These are phyloP conservation scores for Xylota segnis DNA, from an alignment of 2,888 invertebrate species.

Conservation along the genomic window DNA sequence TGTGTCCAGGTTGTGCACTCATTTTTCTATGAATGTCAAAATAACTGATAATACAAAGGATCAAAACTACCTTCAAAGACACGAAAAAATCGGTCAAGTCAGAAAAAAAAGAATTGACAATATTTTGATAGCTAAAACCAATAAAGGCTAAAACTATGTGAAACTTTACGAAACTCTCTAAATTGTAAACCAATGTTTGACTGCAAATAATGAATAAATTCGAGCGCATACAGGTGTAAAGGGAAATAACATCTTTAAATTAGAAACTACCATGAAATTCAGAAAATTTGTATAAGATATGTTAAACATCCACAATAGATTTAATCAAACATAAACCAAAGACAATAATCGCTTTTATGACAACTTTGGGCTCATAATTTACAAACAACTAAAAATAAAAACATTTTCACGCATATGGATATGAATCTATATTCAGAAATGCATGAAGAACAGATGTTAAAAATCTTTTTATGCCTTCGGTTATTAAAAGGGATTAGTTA, in stretches of 20 bases:
- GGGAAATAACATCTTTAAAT: background rate
- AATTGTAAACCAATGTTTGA: too few relatives aligned
- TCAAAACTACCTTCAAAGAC: too few relatives aligned
- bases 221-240: background rate
- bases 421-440: conserved; percentile 11
- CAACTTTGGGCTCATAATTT: conserved; percentile 10
- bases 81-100: too few relatives aligned
- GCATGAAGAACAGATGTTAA: conserved; percentile 12
- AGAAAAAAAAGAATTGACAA: too few relatives aligned
- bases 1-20: too few relatives aligned
- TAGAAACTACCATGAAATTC: background rate
- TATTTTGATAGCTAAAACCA: too few relatives aligned
- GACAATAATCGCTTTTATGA: conserved; percentile 21
- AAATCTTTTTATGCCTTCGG: background rate
- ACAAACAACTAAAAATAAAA: conserved; percentile 2
- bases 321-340: conserved; percentile 11
- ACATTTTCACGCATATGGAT: background rate
- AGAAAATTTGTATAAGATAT: background rate
- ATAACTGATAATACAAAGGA: too few relatives aligned
- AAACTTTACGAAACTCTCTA: too few relatives aligned
- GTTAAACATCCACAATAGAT: background rate
- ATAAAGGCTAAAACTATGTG: too few relatives aligned
- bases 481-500: conserved; percentile 18
- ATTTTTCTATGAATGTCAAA: too few relatives aligned
- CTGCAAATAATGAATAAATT: too few relatives aligned